These are phyloP conservation scores for Otolemur crassicaudatus DNA, from an alignment of 2,797 vertebrate species.

Conservation along the genomic window DNA sequence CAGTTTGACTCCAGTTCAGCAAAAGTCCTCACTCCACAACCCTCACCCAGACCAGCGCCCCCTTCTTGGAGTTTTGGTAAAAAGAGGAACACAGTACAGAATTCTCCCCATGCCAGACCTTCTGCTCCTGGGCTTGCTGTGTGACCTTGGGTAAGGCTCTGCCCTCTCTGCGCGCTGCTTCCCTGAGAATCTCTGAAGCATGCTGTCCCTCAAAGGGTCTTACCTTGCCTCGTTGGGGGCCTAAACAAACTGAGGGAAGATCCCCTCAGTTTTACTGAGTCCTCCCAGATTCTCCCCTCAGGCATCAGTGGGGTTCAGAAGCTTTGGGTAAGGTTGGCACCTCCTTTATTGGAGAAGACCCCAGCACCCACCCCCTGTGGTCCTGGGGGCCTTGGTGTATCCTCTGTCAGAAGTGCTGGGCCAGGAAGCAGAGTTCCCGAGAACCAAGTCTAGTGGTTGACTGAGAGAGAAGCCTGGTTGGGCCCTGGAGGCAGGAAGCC, in stretches of 20 bases:
- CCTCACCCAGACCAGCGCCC: background rate
- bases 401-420: slow-evolving; percentile 25
- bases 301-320: slow-evolving; percentile 48
- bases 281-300: slow-evolving; percentile 68
- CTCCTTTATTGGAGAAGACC: slow-evolving; percentile 78
- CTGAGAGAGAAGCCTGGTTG: slow-evolving; percentile 17
- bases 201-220: background rate
- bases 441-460: slow-evolving; percentile 2
- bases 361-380: slow-evolving; percentile 68
- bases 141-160: background rate
- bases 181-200: background rate
- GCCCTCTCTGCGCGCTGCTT: background rate
- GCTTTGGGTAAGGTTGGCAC: slow-evolving; percentile 64
- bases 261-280: background rate
- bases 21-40: slow-evolving; percentile 14
- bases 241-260: slow-evolving; percentile 42
- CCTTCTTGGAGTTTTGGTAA: slow-evolving; percentile 42
- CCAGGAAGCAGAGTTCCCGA: background rate
- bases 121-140: background rate
- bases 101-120: background rate
- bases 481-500: slow-evolving; percentile 5
- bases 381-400: slow-evolving; percentile 56
- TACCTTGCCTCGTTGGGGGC: slow-evolving; percentile 60
- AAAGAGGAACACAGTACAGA: background rate
- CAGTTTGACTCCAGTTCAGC: slow-evolving; percentile 17